These are phyloP conservation scores for Heterotis niloticus DNA, from an alignment of 2,113 vertebrate species.

Conservation along the genomic window DNA sequence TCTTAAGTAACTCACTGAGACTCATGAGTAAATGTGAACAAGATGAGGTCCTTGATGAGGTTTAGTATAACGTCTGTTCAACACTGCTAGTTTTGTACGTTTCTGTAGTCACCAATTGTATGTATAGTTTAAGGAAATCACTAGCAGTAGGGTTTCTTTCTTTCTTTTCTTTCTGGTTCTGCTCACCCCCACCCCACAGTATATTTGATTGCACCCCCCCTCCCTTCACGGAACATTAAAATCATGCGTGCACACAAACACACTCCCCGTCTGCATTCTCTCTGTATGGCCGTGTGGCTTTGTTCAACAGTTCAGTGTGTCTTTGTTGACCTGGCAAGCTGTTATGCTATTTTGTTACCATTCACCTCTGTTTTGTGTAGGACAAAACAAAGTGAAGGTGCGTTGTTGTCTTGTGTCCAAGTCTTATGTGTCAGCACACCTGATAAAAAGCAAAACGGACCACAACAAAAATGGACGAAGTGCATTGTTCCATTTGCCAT, in stretches of 20 bases:
- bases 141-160: not conserved
- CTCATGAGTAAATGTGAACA: not conserved
- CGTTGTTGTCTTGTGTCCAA: constrained; percentile 24
- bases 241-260: constrained; percentile 21
- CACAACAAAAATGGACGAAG: constrained; percentile 54
- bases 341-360: constrained; percentile 44
- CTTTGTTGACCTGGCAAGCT: constrained; percentile 30
- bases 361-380: constrained; percentile 32
- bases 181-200: constrained; percentile 26
- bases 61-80: not conserved
- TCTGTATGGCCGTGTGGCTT: constrained; percentile 27
- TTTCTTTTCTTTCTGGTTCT: constrained; percentile 11
- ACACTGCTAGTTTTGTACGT: not conserved
- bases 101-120: not conserved
- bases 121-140: not conserved
- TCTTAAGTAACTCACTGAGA: not conserved
- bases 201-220: constrained; percentile 32
- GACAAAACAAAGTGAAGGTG: constrained; percentile 24
- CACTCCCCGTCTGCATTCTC: constrained; percentile 9
- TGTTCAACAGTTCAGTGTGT: constrained; percentile 34
- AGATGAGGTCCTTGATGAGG: no score
- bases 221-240: not conserved
- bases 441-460: constrained; percentile 31
- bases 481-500: constrained; percentile 52
- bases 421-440: constrained; percentile 36